phyloP scores from a whole-genome alignment of 2,888 invertebrate genomes.

The Chrysopilus asiliformis region DNA sequence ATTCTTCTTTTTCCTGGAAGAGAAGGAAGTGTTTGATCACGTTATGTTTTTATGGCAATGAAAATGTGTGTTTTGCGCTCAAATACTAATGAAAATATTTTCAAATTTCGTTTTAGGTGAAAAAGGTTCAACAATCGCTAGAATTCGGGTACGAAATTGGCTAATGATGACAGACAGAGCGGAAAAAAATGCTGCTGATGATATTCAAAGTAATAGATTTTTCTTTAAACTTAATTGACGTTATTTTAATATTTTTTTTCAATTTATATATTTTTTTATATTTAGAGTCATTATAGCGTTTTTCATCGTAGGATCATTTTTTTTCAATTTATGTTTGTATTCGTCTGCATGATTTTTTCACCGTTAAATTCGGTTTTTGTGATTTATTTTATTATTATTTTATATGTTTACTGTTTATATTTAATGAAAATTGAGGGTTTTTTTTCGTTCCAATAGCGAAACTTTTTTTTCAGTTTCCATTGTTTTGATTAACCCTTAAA shows the following conservation, averaged over 20 bases:
- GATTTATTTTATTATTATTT: too few relatives aligned
- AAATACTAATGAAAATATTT: constrained; percentile 9
- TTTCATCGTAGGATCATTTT: too few relatives aligned
- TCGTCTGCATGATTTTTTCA: too few relatives aligned
- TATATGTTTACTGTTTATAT: too few relatives aligned
- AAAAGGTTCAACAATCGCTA: constrained; percentile 20
- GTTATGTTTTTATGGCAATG: not conserved
- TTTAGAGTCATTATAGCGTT: too few relatives aligned
- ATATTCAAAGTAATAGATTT: constrained; percentile 14
- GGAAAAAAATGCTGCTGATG: not conserved
- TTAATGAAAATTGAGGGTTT: too few relatives aligned
- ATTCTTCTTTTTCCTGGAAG: not conserved
- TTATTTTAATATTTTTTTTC: constrained; percentile 9
- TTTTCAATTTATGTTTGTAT: too few relatives aligned
- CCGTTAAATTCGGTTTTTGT: too few relatives aligned
- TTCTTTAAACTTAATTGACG: not conserved
- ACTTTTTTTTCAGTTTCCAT: too few relatives aligned
- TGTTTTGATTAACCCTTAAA: too few relatives aligned
- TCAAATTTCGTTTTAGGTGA: constrained; percentile 5
- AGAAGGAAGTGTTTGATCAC: constrained; percentile 1
- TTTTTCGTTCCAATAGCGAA: too few relatives aligned
- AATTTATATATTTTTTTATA: constrained; percentile 2
- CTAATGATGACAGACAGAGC: constrained; percentile 31
- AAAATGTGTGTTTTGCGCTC: constrained; percentile 4
- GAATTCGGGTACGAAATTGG: constrained; percentile 35